A percentile compares a stretch with the other conserved stretches of the same genome.
These are phyloP conservation scores for Pteronotus mesoamericanus DNA, from an alignment of 2,797 vertebrate species.

Conservation along the genomic window DNA sequence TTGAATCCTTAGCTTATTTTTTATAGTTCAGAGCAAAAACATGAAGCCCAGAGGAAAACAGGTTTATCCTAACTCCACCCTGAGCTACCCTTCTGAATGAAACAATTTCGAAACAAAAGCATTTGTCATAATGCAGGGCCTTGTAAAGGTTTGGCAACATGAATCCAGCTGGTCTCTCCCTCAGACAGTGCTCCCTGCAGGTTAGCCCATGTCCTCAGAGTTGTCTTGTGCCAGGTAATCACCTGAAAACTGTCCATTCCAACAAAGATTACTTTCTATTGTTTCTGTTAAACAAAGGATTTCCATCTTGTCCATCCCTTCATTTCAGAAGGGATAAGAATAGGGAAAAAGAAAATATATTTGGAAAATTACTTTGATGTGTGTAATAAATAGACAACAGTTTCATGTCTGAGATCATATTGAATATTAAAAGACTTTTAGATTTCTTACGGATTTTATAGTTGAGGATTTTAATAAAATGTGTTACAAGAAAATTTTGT, in stretches of 20 bases:
- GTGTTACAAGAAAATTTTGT: constrained; percentile 5
- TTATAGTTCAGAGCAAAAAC: constrained; percentile 37
- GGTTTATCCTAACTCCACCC: background rate
- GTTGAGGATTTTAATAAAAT: constrained; percentile 26
- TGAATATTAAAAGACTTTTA: constrained; percentile 15
- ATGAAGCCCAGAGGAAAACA: background rate
- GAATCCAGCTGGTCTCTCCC: background rate
- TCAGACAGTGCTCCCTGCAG: rapidly evolving
- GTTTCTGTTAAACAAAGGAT: background rate
- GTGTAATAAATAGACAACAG: constrained; percentile 11
- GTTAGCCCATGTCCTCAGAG: background rate
- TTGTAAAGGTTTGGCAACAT: background rate
- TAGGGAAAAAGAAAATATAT: background rate
- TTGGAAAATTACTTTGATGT: constrained; percentile 16
- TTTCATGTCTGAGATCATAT: background rate
- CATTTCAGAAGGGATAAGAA: background rate
- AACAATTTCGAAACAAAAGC: background rate
- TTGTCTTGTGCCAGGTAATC: background rate
- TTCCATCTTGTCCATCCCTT: background rate
- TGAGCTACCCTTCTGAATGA: background rate
- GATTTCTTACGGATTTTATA: background rate
- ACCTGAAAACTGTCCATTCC: background rate
- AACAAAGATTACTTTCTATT: background rate
- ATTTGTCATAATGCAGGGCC: background rate
- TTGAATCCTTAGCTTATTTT: constrained; percentile 11